These are phyloP conservation scores for Saxidomus purpurata DNA, from an alignment of 1,140 invertebrate genomes.

Conservation along the genomic window DNA sequence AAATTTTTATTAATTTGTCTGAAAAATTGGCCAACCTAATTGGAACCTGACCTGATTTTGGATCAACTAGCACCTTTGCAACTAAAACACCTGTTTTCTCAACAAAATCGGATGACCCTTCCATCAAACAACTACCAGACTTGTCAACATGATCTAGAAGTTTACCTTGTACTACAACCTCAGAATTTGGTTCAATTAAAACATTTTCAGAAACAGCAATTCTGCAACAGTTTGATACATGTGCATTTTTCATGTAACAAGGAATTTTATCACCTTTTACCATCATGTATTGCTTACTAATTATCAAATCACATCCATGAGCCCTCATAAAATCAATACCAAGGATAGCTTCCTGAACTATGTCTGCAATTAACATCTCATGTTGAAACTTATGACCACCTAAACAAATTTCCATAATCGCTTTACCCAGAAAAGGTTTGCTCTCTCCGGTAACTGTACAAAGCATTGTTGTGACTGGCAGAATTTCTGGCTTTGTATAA, in stretches of 20 bases:
- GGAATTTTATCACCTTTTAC: constrained; percentile 9
- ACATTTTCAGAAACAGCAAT: neutral
- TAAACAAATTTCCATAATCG: neutral
- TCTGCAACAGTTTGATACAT: constrained; percentile 3
- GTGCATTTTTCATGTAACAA: neutral
- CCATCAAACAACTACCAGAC: neutral
- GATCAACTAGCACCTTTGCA: constrained; percentile 27
- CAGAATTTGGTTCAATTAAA: neutral
- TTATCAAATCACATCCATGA: constrained; percentile 6
- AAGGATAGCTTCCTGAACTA: constrained; percentile 25
- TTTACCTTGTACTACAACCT: neutral
- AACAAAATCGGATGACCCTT: neutral
- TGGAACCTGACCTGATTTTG: neutral
- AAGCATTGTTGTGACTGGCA: neutral
- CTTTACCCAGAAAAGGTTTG: neutral
- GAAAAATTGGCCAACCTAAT: neutral
- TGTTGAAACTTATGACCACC: constrained; percentile 15
- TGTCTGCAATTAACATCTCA: constrained; percentile 10
- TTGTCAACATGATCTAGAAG: neutral
- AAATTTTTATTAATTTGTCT: neutral
- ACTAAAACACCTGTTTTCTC: constrained; percentile 30
- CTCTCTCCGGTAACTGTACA: constrained; percentile 8
- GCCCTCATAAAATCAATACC: constrained; percentile 19
- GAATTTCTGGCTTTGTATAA: neutral
- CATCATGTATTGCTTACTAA: constrained; percentile 11